Evolutionary conservation across 2,888 invertebrate genomes (phyloP), one percentile per base, ranked within the genome.

Genomic region (Cristatella mucedo): DNA sequence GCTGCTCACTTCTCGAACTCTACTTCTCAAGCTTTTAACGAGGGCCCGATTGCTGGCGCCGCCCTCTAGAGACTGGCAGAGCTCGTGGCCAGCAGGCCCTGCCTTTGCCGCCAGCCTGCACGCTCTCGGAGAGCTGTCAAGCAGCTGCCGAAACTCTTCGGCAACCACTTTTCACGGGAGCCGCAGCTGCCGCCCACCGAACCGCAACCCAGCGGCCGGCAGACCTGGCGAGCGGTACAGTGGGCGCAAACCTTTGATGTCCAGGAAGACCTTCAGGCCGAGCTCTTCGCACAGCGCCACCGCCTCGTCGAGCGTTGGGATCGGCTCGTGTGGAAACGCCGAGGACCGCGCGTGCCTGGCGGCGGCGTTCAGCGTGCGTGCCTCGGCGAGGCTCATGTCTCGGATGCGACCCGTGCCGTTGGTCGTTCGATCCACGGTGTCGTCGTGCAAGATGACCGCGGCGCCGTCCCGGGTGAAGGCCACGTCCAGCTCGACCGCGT

Each of bases 161-260:
- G n/a, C n/a, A n/a, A n/a, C n/a, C n/a, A n/a, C n/a, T n/a, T n/a
- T n/a, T n/a, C n/a, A n/a, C n/a, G n/a, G n/a, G n/a, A n/a, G n/a
- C n/a, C n/a, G n/a, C n/a, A n/a, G n/a, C n/a, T n/a, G n/a, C n/a
- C n/a, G n/a, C n/a, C n/a, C n/a, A n/a, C n/a, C n/a, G n/a, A n/a
- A n/a, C n/a, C n/a, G n/a, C n/a, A n/a, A n/a, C n/a, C n/a, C n/a
- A n/a, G n/a, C n/a, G n/a, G n/a, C n/a, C n/a, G n/a, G n/a, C n/a
- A n/a, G n/a, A n/a, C n/a, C n/a, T n/a, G n/a, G n/a, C n/a, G n/a
- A n/a, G n/a, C n/a, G n/a, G n/a, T n/a, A n/a, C n/a, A n/a, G n/a
- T n/a, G n/a, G n/a, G n/a, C n/a, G n/a, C n/a, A n/a, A n/a, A n/a
- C 75, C 78, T 59, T 84, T 84, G 30, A 84, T 69, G 55, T 85